Evolutionary conservation across 2,797 vertebrate species (phyloP).

Genomic region (Esox masquinongy): DNA sequence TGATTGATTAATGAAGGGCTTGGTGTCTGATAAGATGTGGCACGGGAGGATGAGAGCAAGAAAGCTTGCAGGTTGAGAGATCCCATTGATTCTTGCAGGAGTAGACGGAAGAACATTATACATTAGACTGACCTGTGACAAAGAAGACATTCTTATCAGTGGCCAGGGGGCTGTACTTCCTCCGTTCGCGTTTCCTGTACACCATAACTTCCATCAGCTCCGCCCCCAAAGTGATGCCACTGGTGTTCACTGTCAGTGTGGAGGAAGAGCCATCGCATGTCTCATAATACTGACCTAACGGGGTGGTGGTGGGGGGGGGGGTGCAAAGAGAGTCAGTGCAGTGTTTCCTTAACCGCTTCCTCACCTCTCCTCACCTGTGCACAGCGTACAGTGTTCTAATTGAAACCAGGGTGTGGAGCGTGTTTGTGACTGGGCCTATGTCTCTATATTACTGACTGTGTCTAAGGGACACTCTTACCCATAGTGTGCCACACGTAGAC

Average conservation of each 20-base stretch:
- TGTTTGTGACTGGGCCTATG: not conserved
- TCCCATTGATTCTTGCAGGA: not conserved
- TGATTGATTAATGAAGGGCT: not conserved
- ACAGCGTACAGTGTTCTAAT: no score
- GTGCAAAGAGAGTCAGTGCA: not conserved
- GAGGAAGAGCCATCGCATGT: conserved; percentile 80
- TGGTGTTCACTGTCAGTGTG: conserved; percentile 83
- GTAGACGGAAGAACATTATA: not conserved
- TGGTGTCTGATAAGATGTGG: not conserved
- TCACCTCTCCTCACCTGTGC: no score
- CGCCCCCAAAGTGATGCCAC: conserved; percentile 79
- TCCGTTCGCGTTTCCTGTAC: conserved; percentile 79
- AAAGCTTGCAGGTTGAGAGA: not conserved
- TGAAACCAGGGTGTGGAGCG: not conserved
- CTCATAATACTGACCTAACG: conserved; percentile 86
- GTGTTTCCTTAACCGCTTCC: not conserved
- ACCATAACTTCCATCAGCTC: conserved; percentile 86
- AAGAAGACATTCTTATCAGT: conserved; percentile 76
- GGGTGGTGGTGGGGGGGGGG: not conserved
- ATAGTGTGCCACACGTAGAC: conserved; percentile 90
- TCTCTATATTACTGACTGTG: not conserved
- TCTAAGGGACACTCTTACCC: conserved; percentile 69
- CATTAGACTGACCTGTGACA: conserved; percentile 80
- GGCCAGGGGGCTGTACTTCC: conserved; percentile 75
- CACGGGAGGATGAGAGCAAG: not conserved